Percentiles rank a stretch among this genome's conserved stretches.
phyloP scores from a whole-genome alignment of 2,888 invertebrate species.

The Lamellibrachia columna region DNA sequence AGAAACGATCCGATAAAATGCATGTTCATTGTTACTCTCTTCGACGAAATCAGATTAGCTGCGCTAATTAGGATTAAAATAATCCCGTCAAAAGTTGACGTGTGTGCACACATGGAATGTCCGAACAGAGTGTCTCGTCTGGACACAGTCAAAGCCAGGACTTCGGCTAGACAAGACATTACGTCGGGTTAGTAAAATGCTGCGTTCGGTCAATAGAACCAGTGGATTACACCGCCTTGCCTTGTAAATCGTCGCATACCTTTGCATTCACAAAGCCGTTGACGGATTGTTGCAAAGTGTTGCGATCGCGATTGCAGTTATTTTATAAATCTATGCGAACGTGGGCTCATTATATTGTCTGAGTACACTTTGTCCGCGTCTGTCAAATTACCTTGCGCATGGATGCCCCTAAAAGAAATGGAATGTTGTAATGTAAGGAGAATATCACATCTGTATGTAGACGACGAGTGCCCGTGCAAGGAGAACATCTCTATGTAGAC shows the following conservation, averaged over 20 bases:
- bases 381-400: neutral
- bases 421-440: neutral
- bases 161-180: neutral
- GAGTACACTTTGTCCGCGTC: neutral
- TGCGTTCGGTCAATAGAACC: neutral
- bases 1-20: neutral
- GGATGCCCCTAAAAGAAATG: neutral
- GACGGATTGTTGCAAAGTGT: neutral
- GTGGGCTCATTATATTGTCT: neutral
- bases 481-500: too few relatives aligned
- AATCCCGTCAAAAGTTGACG: conserved; percentile 16
- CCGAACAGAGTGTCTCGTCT: neutral
- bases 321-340: neutral
- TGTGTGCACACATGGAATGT: neutral
- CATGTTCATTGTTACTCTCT: neutral
- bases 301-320: neutral
- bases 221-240: neutral
- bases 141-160: neutral
- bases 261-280: neutral
- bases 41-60: neutral
- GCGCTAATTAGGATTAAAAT: neutral
- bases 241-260: neutral
- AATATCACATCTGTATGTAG: too few relatives aligned
- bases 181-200: neutral
- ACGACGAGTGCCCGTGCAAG: too few relatives aligned